A percentile compares a stretch with the other conserved stretches of the same genome.
These are phyloP conservation scores for Phycodurus eques DNA, from an alignment of 2,113 vertebrate genomes.

Conservation along the genomic window DNA sequence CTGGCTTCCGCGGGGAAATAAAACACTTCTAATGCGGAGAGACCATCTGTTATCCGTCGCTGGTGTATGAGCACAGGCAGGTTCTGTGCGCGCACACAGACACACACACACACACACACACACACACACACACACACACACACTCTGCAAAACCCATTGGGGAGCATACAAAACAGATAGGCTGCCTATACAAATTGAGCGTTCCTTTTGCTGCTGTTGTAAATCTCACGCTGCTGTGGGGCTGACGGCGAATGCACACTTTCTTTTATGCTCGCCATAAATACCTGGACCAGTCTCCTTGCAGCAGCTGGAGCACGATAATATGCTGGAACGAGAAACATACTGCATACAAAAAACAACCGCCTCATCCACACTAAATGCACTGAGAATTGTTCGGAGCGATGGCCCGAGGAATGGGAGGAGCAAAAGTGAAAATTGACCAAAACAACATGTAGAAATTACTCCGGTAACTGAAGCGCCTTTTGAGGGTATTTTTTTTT, in stretches of 20 bases:
- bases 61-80: constrained; percentile 68
- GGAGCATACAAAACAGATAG: constrained; percentile 59
- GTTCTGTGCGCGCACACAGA: constrained; percentile 14
- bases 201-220: constrained; percentile 45
- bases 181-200: constrained; percentile 68
- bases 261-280: constrained; percentile 67
- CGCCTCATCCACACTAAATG: constrained; percentile 13
- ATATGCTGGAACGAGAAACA: constrained; percentile 47
- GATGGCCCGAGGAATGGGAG: constrained; percentile 31
- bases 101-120: constrained; percentile 15
- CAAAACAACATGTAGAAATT: background rate
- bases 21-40: constrained; percentile 75
- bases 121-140: constrained; percentile 8
- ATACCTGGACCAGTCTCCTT: constrained; percentile 58
- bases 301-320: constrained; percentile 55
- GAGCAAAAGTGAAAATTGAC: background rate
- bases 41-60: constrained; percentile 77
- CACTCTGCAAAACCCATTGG: constrained; percentile 42
- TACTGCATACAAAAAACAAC: constrained; percentile 42
- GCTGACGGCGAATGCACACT: constrained; percentile 59
- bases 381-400: constrained; percentile 23
- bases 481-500: no score
- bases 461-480: background rate
- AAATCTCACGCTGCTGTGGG: constrained; percentile 61
- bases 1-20: constrained; percentile 75